Conservation (phyloP, 2,113 vertebrate species). For the Junco hyemalis region DNA sequence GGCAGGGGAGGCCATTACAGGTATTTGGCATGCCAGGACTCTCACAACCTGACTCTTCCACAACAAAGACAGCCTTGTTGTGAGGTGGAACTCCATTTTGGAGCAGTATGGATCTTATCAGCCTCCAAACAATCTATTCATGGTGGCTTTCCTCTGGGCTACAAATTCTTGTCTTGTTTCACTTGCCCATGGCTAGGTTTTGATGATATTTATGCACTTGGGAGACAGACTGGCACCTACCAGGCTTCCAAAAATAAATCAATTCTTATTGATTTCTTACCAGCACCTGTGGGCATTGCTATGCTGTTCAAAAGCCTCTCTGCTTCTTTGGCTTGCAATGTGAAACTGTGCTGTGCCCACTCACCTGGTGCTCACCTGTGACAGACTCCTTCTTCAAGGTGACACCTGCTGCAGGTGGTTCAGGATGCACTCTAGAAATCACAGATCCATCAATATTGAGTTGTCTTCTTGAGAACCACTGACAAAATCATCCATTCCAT, state of each 20-base stretch:
- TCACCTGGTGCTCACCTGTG: background rate
- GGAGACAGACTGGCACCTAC: conserved; percentile 35
- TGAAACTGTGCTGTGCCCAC: background rate
- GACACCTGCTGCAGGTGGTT: background rate
- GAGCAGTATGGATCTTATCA: conserved; percentile 51
- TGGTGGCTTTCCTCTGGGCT: conserved; percentile 50
- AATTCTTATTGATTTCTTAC: background rate
- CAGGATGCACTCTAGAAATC: background rate
- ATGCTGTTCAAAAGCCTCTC: background rate
- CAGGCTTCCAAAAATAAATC: conserved; percentile 5
- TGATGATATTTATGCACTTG: background rate
- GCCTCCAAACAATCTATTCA: background rate
- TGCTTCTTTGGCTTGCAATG: background rate
- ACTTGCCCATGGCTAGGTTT: background rate
- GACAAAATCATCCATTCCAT: background rate
- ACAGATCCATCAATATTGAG: background rate
- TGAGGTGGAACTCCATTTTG: conserved; percentile 13
- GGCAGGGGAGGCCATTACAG: background rate
- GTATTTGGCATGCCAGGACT: conserved; percentile 31
- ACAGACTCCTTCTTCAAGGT: background rate
- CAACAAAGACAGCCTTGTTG: conserved; percentile 61
- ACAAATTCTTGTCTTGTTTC: conserved; percentile 38
- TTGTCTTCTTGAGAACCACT: background rate
- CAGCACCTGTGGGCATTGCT: background rate
- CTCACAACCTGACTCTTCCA: conserved; percentile 16